Base-by-base conservation (phyloP, 2,888 invertebrate species). In the Neocrepidodera transversa region DNA sequence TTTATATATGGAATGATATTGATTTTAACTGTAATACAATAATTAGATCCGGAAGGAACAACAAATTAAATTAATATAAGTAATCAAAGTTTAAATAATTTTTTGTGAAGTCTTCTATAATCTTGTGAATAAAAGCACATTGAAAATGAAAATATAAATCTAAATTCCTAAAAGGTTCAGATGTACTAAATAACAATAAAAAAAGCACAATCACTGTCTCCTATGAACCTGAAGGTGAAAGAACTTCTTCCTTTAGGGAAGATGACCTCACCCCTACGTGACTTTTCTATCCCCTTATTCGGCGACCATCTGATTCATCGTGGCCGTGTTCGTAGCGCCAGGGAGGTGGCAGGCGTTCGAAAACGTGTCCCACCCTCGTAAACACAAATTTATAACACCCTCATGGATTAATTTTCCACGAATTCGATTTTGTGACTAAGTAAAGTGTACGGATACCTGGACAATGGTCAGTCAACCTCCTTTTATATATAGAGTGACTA, bases 181-280 rank as follows among this genome's bases (percentile, higher is more conserved):
- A n/a, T n/a, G n/a, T n/a, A n/a, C n/a, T n/a, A n/a, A n/a, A n/a
- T n/a, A n/a, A n/a, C n/a, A n/a, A n/a, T n/a, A n/a, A n/a, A n/a
- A n/a, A n/a, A n/a, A n/a, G n/a, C n/a, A n/a, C n/a, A n/a, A n/a
- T n/a, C n/a, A n/a, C n/a, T n/a, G n/a, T n/a, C n/a, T n/a, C n/a
- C n/a, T n/a, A n/a, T n/a, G n/a, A n/a, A n/a, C 45, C 23, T 23
- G 5, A 42, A 36, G 40, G 40, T 35, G 48, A 53, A 38, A 55
- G 45, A 45, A 53, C 18, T 58, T 58, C 45, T 26, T 40, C 13
- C 45, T 52, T 48, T 13, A 40, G 40, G 40, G 30, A 30, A 40
- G 53, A 58, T 53, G 58, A 58, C 53, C 58, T 58, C 58, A 48
- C 52, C 53, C 35, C 36, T 23, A 52, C 58, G 58, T 58, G 58